Evolutionary conservation across 2,113 vertebrate genomes (phyloP).

Genomic region (Cyphomyrus plagiostoma): DNA sequence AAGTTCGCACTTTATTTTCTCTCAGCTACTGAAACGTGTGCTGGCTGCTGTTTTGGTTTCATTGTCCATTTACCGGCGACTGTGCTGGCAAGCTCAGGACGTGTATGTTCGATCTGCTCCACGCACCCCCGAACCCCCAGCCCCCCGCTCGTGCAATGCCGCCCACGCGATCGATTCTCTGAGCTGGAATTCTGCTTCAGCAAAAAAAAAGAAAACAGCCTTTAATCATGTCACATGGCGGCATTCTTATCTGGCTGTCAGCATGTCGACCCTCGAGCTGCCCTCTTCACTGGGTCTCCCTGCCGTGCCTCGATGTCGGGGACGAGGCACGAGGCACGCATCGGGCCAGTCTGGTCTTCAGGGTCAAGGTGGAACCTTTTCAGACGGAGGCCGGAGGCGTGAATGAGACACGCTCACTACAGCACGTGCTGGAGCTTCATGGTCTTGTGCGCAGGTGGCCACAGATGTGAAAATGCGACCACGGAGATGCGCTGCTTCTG

Average conservation of each 20-base stretch:
- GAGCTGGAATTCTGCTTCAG: neutral
- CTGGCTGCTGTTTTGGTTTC: neutral
- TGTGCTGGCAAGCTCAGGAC: neutral
- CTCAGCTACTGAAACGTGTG: neutral
- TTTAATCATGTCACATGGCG: neutral
- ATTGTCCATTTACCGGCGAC: neutral
- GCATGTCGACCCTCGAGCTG: neutral
- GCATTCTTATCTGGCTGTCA: neutral
- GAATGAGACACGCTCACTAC: neutral
- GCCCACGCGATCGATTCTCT: neutral
- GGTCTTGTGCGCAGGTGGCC: neutral
- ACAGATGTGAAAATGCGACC: neutral
- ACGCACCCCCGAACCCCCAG: neutral
- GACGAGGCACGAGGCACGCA: neutral
- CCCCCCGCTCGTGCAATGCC: neutral
- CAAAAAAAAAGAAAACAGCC: neutral
- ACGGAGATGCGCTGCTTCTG: neutral
- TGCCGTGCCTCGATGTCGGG: neutral
- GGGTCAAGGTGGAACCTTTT: neutral
- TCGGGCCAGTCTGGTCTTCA: neutral
- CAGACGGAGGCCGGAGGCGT: neutral
- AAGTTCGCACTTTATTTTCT: neutral
- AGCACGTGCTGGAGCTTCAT: neutral
- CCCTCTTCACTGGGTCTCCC: neutral
- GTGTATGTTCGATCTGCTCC: neutral